phyloP scores from a whole-genome alignment of 2,113 vertebrate species.

The Lepus americanus region DNA sequence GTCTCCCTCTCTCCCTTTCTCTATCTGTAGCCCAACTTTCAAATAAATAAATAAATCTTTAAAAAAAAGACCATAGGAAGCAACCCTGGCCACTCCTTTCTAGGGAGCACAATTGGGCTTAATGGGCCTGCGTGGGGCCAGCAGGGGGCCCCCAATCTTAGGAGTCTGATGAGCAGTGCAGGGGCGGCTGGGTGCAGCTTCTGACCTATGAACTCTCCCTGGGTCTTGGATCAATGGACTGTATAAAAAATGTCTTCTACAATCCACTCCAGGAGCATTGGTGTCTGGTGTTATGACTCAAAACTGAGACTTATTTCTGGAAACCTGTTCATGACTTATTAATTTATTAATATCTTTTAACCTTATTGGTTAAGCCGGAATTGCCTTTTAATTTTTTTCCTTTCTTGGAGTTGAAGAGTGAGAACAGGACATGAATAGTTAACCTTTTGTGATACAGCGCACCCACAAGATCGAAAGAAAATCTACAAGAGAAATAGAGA shows the following conservation, averaged over 20 bases:
- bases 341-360: too few relatives aligned
- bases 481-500: neutral
- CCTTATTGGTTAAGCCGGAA: neutral
- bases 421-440: neutral
- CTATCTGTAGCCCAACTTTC: too few relatives aligned
- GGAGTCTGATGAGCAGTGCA: neutral
- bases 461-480: neutral
- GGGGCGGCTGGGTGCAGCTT: neutral
- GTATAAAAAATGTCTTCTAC: neutral
- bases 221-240: neutral
- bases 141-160: neutral
- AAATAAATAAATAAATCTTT: too few relatives aligned
- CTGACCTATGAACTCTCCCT: neutral
- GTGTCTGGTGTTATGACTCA: neutral
- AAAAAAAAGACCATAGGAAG: too few relatives aligned
- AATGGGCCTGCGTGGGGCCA: neutral
- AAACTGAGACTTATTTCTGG: neutral
- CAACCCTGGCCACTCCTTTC: neutral
- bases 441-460: neutral
- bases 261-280: neutral
- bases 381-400: neutral
- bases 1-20: too few relatives aligned
- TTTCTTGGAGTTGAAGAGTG: neutral
- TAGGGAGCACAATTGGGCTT: neutral
- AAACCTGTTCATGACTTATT: neutral